Conservation (phyloP, 2,888 invertebrate species). For the Pelosia muscerda region DNA sequence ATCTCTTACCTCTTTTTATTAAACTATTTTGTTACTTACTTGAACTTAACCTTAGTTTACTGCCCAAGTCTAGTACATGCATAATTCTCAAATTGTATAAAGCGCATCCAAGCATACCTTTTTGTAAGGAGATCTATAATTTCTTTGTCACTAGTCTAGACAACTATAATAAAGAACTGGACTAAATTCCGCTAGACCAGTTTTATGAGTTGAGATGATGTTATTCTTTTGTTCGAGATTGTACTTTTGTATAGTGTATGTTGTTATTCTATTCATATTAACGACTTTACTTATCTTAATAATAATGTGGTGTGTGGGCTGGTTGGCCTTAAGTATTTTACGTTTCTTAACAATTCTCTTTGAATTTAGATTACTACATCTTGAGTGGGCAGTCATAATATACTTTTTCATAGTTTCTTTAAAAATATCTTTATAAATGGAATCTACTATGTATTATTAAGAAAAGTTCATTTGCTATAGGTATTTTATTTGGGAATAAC, state of each 20-base stretch:
- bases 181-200: neutral
- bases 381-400: too few relatives aligned
- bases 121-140: neutral
- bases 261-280: neutral
- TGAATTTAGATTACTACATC: neutral
- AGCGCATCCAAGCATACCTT: neutral
- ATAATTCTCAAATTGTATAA: neutral
- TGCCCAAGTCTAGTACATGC: neutral
- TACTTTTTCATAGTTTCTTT: too few relatives aligned
- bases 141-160: neutral
- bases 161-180: neutral
- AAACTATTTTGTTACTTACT: too few relatives aligned
- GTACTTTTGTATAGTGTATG: neutral
- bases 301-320: neutral
- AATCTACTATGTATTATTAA: too few relatives aligned
- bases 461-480: too few relatives aligned
- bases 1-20: too few relatives aligned
- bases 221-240: constrained; percentile 3
- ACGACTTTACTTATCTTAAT: neutral
- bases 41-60: neutral
- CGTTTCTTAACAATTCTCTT: neutral
- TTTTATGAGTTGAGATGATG: neutral
- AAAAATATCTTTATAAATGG: too few relatives aligned
- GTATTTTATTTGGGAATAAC: too few relatives aligned
- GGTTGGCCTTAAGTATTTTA: neutral